Evolutionary conservation across 2,797 vertebrate genomes (phyloP), one percentile per base, ranked within the genome.

Genomic region (Urophycis tenuis): DNA sequence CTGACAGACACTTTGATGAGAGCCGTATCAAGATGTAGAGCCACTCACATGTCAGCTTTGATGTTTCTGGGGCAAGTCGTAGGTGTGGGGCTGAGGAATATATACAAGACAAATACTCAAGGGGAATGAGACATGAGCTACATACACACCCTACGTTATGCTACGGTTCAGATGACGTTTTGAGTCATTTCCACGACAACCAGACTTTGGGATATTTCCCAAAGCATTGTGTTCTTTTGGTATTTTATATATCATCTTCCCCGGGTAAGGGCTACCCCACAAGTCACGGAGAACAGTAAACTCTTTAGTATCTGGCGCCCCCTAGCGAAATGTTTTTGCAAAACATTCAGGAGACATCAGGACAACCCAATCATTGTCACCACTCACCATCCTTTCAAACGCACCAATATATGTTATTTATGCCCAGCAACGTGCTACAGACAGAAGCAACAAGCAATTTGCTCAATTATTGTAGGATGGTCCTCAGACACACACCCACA

Each of bases 1-100:
- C 83, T n/a, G n/a, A 79, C 71, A 4, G 77, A 72, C 80, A 70
- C 88, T 91, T 90, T 90, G 88, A 91, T 85, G 85, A 85, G 79
- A 84, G 79, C 75, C 80, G 77, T 81, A 85, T 89, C 83, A 83
- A 79, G 80, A 76, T 73, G 64, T 74, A 74, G 75, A 35, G 34
- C 72, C 79, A 83, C 60, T 67, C n/a, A 67, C 25, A 67, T 11
- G 60, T 67, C 60, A 67, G 60, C 60, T 67, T 67, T 67, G 60
- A 67, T 67, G 60, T 67, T 67, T 17, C 25, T 11, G n/a, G 22
- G 11, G 9, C 53, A 67, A 12, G 25, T 30, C 25, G 4, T 29
- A n/a, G 53, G 53, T 60, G 53, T 60, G 9, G 53, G 22, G 53
- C 22, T 6, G 19, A 53, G 19, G 6, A 22, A 53, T 22, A n/a